Percentiles rank a stretch among this genome's conserved stretches.
phyloP scores from a whole-genome alignment of 2,888 invertebrate species.

The Ectobius pallidus region DNA sequence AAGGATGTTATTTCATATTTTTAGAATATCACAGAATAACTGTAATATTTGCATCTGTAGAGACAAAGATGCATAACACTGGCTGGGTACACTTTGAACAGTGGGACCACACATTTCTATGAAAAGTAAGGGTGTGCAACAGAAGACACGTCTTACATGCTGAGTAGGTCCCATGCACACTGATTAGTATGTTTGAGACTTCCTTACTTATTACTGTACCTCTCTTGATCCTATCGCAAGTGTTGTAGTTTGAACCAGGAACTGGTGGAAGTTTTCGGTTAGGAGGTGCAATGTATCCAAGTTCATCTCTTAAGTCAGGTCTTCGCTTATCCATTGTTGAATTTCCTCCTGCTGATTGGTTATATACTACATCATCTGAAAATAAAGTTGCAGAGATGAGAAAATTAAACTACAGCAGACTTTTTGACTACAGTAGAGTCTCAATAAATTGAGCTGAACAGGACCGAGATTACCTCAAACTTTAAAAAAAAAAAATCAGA shows the following conservation, averaged over 20 bases:
- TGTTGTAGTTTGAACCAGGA: conserved; percentile 92
- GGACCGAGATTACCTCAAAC: too few relatives aligned
- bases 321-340: conserved; percentile 81
- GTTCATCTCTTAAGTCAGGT: conserved; percentile 83
- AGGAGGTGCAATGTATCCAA: conserved; percentile 92
- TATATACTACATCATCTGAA: conserved; percentile 89
- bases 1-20: too few relatives aligned
- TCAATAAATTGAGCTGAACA: too few relatives aligned
- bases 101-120: not conserved
- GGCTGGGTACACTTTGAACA: too few relatives aligned
- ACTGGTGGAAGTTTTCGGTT: conserved; percentile 92
- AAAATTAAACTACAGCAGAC: not conserved
- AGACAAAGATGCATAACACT: too few relatives aligned
- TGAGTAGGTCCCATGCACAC: conserved; percentile 5
- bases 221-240: conserved; percentile 91
- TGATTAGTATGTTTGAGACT: conserved; percentile 13
- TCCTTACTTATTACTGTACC: conserved; percentile 90
- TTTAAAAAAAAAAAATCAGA: too few relatives aligned
- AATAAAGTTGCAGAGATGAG: not conserved
- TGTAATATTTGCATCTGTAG: too few relatives aligned
- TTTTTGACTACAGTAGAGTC: not conserved
- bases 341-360: conserved; percentile 74
- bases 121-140: not conserved
- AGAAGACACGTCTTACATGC: too few relatives aligned
- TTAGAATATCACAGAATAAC: too few relatives aligned